Base-by-base conservation (phyloP, 2,888 invertebrate species). In the Spisula solida region DNA sequence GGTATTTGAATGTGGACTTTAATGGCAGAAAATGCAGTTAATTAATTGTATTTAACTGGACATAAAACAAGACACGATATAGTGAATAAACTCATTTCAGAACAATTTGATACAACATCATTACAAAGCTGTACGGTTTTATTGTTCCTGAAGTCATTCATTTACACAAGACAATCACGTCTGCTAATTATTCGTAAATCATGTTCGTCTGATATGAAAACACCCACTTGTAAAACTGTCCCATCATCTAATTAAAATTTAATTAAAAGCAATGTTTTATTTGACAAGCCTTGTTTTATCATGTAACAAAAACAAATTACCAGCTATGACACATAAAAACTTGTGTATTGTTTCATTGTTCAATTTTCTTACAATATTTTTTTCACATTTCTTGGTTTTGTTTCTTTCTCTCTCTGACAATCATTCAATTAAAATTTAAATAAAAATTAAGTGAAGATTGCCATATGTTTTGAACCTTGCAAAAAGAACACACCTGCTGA, bases 161-260 rank as follows among this genome's bases (percentile, higher is more conserved):
- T 25, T 66, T 25, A 12, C 4, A 66, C 60, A 66, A 66, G 25
- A 66, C 6, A 66, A 66, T 60, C 60, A 66, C 6, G 60, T 66
- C 25, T 4, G 60, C 25, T 25, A n/a, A 66, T 66, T 25, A 25
- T 66, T 66, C 60, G n/a, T 66, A 8, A 25, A 66, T 66, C 25
- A 66, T 66, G 60, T 60, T 60, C 60, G 6, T 60, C 25, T 55
- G 20, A 20, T 56, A 25, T 12, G 25, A 66, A 25, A 66, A 66
- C n/a, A 10, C 51, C 51, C 25, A 66, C 60, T 66, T 66, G 60
- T 66, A 25, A 25, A 66, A n/a, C 1, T 66, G 60, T 56, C 60
- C 60, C n/a, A 10, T 25, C 10, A 66, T n/a, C 25, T 66, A n/a
- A 66, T 66, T 66, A 66, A 66, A 66, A 66, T 66, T 66, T 66